Evolutionary conservation across 2,113 vertebrate genomes (phyloP).

Genomic region (Apistogramma diplotaenia): DNA sequence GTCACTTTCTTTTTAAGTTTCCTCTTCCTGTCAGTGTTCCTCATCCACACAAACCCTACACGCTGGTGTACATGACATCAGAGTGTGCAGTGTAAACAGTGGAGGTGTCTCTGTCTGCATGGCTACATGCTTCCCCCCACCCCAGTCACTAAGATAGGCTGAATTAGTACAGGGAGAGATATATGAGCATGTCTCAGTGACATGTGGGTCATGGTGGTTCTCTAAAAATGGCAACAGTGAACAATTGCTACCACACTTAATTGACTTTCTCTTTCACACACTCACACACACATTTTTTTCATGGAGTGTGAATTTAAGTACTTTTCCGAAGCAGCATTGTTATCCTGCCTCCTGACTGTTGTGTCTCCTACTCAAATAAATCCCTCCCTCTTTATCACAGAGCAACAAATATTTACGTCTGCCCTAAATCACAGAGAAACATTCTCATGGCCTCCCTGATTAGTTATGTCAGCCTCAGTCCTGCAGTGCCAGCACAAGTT

Average conservation of each 20-base stretch:
- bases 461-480: slow-evolving; percentile 30
- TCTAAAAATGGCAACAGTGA: slow-evolving; percentile 2
- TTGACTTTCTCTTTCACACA: neutral
- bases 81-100: slow-evolving; percentile 31
- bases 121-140: neutral
- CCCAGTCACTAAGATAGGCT: neutral
- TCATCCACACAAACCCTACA: neutral
- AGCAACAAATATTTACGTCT: slow-evolving; percentile 67
- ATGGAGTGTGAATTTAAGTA: neutral
- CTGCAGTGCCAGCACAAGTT: slow-evolving; percentile 7
- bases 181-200: slow-evolving; percentile 11
- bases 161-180: neutral
- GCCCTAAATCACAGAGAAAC: slow-evolving; percentile 51
- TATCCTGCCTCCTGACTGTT: slow-evolving; percentile 37
- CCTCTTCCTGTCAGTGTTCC: neutral
- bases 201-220: neutral
- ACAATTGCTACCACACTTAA: neutral
- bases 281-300: neutral
- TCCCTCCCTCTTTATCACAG: slow-evolving; percentile 43
- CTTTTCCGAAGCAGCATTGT: slow-evolving; percentile 8
- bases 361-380: slow-evolving; percentile 51
- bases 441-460: slow-evolving; percentile 60
- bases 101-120: slow-evolving; percentile 26
- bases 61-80: slow-evolving; percentile 15
- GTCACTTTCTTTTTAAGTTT: neutral